Base-by-base conservation (phyloP, 2,113 vertebrate genomes). In the Dolichotis patagonum region DNA sequence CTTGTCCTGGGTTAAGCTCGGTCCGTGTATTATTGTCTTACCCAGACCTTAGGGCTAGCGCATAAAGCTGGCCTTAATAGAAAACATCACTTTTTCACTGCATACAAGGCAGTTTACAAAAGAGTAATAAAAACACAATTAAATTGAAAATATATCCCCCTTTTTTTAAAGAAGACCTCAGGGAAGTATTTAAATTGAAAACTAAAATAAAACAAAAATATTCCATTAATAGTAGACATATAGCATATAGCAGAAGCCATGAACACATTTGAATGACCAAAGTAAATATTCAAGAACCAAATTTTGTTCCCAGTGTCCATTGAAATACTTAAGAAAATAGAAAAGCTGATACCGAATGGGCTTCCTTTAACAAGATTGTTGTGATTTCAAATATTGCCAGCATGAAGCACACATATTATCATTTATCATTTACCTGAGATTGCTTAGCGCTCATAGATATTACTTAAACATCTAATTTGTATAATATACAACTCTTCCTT, bases 121-220 rank as follows among this genome's bases (percentile, higher is more conserved):
- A 35, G 26, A 89, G 35, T 43, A 26, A 54, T 84, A 80, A 32
- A 85, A 60, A 75, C 52, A 41, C 60, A n/a, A 80, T 41, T 75
- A 86, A 90, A 67, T 17, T 69, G n/a, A 85, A 92, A 90, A 75
- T 4, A 65, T 62, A 52, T 60, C 32, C 1, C 41, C 67, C 92
- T 95, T 46, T 0, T 75, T 80, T 56, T 56, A 56, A 56, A 82
- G 71, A 84, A 87, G 20, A 5, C 26, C 30, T 77, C 46, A 63
- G 16, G 38, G 14, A 28, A 85, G 3, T 32, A 56, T 86, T 82
- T 90, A 92, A 82, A 38, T 91, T 96, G 52, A 71, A 93, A 94
- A 95, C 35, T 58, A 95, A 81, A 65, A 91, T 85, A 81, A 91
- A 88, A 81, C 32, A 85, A 87, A 89, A 88, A 41, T 60, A 75